Evolutionary conservation across 2,888 invertebrate species (phyloP).

Genomic region (Drosophila atroscutellata): DNA sequence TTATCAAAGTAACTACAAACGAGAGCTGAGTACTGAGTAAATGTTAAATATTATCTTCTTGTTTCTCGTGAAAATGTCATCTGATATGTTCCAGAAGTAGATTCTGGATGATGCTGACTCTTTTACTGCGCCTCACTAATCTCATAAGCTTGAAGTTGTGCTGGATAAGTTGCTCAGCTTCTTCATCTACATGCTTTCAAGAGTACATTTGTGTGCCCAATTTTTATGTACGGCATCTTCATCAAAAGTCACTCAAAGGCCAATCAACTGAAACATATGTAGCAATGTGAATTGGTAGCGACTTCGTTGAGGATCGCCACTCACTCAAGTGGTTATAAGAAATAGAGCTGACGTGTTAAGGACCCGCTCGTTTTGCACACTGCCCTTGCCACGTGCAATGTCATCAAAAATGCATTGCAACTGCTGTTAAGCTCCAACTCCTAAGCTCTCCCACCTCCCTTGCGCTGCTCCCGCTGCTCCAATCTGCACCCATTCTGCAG

Average conservation of each 20-base stretch:
- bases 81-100: background rate
- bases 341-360: constrained; percentile 60
- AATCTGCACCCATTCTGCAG: constrained; percentile 3
- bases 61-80: background rate
- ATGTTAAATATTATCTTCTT: background rate
- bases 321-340: constrained; percentile 58
- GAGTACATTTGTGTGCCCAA: background rate
- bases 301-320: constrained; percentile 29
- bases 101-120: background rate
- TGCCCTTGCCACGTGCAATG: constrained; percentile 35
- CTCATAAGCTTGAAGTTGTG: background rate
- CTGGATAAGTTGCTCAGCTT: background rate
- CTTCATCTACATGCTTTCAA: background rate
- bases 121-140: background rate
- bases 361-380: constrained; percentile 30
- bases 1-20: background rate
- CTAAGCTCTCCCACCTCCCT: constrained; percentile 7
- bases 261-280: constrained; percentile 8
- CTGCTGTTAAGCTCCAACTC: constrained; percentile 41
- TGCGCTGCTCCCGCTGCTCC: background rate
- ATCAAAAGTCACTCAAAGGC: constrained; percentile 17
- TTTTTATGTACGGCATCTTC: background rate
- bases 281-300: background rate
- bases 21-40: background rate
- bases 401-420: constrained; percentile 66